A percentile compares a stretch with the other conserved stretches of the same genome.
Evolutionary conservation across 2,113 vertebrate species (phyloP).

Genomic region (Gopherus flavomarginatus): DNA sequence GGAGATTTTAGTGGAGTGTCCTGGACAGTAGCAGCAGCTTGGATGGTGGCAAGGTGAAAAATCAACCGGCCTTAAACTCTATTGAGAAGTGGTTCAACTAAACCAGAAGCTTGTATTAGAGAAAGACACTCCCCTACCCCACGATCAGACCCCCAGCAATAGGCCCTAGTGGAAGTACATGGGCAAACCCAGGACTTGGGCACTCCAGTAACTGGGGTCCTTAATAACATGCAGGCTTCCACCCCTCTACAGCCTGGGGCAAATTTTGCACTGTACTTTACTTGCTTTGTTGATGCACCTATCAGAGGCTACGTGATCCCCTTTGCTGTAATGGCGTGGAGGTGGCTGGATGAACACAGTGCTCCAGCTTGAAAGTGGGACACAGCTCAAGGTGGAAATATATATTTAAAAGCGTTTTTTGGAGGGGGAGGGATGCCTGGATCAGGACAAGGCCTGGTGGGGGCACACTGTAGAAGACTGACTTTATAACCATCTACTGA

Average conservation of each 20-base stretch:
- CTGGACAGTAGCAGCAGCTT: neutral
- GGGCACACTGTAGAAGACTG: neutral
- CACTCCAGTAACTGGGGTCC: neutral
- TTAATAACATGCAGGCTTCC: neutral
- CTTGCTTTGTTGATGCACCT: neutral
- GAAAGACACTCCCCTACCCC: neutral
- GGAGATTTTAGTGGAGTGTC: neutral
- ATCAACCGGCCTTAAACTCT: neutral
- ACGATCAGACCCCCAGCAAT: neutral
- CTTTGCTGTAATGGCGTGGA: neutral
- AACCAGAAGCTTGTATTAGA: neutral
- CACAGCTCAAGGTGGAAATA: neutral
- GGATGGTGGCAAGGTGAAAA: neutral
- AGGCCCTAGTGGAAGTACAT: neutral
- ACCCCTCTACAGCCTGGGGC: neutral
- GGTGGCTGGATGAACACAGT: neutral
- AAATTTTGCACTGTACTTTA: neutral
- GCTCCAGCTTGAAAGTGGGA: neutral
- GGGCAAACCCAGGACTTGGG: neutral
- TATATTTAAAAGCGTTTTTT: neutral
- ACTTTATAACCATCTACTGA: neutral
- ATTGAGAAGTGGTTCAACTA: neutral
- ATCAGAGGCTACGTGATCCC: neutral
- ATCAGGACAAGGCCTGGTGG: neutral
- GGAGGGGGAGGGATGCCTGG: neutral